A percentile compares a stretch with the other conserved stretches of the same genome.
These are phyloP conservation scores for Lophotis ruficrista DNA, from an alignment of 2,113 vertebrate species.

Conservation along the genomic window DNA sequence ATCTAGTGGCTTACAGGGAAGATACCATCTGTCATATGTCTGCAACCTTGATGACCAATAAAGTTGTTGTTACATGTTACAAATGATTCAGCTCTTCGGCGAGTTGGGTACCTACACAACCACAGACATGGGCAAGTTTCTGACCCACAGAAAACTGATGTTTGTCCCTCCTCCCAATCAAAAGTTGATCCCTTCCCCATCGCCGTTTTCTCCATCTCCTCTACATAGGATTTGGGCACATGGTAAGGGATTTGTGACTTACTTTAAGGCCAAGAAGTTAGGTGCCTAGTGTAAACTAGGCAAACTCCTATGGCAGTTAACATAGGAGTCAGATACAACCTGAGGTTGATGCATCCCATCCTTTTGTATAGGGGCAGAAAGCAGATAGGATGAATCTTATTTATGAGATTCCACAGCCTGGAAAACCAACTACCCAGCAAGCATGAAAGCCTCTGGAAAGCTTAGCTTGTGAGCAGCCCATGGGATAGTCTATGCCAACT, in stretches of 20 bases:
- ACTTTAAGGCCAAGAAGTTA: not conserved
- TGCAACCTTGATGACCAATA: not conserved
- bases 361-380: not conserved
- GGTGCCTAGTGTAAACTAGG: not conserved
- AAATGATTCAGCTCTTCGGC: not conserved
- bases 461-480: not conserved
- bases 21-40: not conserved
- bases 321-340: not conserved
- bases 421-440: not conserved
- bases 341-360: not conserved
- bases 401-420: not conserved
- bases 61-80: not conserved
- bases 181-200: not conserved
- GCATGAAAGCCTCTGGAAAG: not conserved
- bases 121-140: not conserved
- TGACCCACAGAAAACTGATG: not conserved
- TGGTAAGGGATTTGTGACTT: not conserved
- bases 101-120: not conserved
- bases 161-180: fast-evolving
- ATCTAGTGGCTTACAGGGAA: constrained; percentile 59
- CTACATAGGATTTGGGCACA: not conserved
- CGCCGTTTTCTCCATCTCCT: not conserved
- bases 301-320: not conserved
- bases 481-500: not conserved
- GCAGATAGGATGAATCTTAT: not conserved